These are phyloP conservation scores for Phycodurus eques DNA, from an alignment of 2,113 vertebrate genomes.

Conservation along the genomic window DNA sequence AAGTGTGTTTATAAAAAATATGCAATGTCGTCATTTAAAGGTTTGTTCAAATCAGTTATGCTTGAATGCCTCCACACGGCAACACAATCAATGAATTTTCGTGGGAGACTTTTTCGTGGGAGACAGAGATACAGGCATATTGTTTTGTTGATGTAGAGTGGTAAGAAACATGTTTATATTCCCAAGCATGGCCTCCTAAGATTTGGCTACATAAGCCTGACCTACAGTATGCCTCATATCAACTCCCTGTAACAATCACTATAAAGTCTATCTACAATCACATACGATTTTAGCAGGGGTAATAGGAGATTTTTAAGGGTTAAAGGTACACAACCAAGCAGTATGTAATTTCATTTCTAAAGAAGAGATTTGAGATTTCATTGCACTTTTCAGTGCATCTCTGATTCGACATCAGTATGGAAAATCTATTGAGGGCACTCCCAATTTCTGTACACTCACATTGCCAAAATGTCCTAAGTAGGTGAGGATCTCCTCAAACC, in stretches of 20 bases:
- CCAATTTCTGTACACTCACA: constrained; percentile 34
- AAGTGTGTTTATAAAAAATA: neutral
- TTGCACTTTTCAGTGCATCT: neutral
- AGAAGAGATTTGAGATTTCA: neutral
- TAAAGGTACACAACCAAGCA: neutral
- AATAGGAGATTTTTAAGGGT: neutral
- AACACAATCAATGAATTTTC: neutral
- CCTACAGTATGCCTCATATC: constrained; percentile 9
- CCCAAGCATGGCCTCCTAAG: constrained; percentile 1
- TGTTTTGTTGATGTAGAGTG: constrained; percentile 24
- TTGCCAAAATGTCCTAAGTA: constrained; percentile 58
- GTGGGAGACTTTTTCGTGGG: constrained; percentile 12
- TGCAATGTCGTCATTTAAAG: constrained; percentile 1
- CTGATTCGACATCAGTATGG: constrained; percentile 20
- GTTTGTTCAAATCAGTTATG: constrained; percentile 19
- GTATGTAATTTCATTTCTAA: neutral
- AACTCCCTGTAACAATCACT: constrained; percentile 17
- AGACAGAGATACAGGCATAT: constrained; percentile 1
- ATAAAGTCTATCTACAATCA: neutral
- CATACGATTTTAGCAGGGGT: neutral
- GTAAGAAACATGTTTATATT: constrained; percentile 20
- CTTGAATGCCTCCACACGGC: constrained; percentile 1
- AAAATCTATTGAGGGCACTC: constrained; percentile 17
- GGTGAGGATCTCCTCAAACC: constrained; percentile 61
- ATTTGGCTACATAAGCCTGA: constrained; percentile 14